These are phyloP conservation scores for Rhea pennata DNA, from an alignment of 2,113 vertebrate species.

Conservation along the genomic window DNA sequence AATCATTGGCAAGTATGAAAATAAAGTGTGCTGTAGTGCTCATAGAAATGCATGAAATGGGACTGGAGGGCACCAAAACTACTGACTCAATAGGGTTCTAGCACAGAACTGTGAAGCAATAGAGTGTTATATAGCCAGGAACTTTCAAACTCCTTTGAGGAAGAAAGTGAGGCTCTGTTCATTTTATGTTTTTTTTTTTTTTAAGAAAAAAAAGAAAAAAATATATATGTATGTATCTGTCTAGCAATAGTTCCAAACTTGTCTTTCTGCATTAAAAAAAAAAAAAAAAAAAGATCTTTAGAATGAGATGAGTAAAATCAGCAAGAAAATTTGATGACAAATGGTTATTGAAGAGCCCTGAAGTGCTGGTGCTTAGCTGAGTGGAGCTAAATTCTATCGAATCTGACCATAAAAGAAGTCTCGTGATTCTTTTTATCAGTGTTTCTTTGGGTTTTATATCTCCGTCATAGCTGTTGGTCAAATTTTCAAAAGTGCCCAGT, in stretches of 20 bases:
- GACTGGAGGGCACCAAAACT: not conserved
- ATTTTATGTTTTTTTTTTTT: constrained; percentile 2
- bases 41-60: not conserved
- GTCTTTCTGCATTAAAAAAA: constrained; percentile 42
- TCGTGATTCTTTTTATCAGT: constrained; percentile 52
- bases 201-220: not conserved
- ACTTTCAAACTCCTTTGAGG: constrained; percentile 8
- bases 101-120: not conserved
- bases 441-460: constrained; percentile 28
- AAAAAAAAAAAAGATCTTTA: constrained; percentile 36
- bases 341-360: constrained; percentile 62
- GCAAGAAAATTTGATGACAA: constrained; percentile 63
- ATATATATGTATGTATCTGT: not conserved
- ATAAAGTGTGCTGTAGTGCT: not conserved
- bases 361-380: constrained; percentile 47
- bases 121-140: not conserved
- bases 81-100: not conserved
- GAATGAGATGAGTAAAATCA: constrained; percentile 50
- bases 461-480: constrained; percentile 33
- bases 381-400: not conserved
- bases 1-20: not conserved
- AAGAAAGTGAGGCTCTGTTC: constrained; percentile 21
- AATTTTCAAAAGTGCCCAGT: constrained; percentile 19
- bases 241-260: constrained; percentile 49
- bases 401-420: constrained; percentile 23